phyloP scores from a whole-genome alignment of 2,888 invertebrate genomes.

The Stenurella melanura region DNA sequence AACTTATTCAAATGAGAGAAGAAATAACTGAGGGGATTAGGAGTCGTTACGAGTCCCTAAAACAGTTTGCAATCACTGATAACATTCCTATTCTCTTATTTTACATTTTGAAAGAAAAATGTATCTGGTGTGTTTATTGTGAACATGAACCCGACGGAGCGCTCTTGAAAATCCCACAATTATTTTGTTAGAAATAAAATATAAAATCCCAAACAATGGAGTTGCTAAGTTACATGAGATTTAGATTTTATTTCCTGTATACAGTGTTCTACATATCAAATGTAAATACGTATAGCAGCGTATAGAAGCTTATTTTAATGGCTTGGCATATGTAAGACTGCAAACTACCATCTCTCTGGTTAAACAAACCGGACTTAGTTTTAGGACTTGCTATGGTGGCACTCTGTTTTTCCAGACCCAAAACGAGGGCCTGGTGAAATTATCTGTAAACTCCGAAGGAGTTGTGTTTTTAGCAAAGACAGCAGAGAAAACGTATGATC shows the following conservation, averaged over 20 bases:
- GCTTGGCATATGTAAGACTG: constrained; percentile 84
- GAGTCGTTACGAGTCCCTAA: too few relatives aligned
- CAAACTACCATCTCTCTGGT: constrained; percentile 84
- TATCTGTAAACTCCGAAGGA: constrained; percentile 72
- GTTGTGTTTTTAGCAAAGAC: constrained; percentile 74
- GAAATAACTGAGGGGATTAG: too few relatives aligned
- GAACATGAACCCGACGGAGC: constrained; percentile 10
- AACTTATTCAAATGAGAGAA: too few relatives aligned
- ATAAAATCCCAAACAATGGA: constrained; percentile 39
- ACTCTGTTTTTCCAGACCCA: constrained; percentile 83
- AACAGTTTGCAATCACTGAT: too few relatives aligned
- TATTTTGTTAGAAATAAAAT: constrained; percentile 9
- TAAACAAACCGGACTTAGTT: constrained; percentile 88
- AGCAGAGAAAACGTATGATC: constrained; percentile 75
- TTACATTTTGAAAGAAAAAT: constrained; percentile 28
- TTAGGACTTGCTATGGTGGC: constrained; percentile 85
- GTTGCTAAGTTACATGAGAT: constrained; percentile 34
- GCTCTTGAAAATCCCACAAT: not conserved
- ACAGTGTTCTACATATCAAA: constrained; percentile 49
- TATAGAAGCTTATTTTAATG: constrained; percentile 92
- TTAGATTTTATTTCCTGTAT: constrained; percentile 44
- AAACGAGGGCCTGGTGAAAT: constrained; percentile 73
- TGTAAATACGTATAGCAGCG: constrained; percentile 44
- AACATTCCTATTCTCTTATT: too few relatives aligned
- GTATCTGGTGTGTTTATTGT: constrained; percentile 12